phyloP scores from a whole-genome alignment of 2,113 vertebrate species.

The Lampris megalopsis region DNA sequence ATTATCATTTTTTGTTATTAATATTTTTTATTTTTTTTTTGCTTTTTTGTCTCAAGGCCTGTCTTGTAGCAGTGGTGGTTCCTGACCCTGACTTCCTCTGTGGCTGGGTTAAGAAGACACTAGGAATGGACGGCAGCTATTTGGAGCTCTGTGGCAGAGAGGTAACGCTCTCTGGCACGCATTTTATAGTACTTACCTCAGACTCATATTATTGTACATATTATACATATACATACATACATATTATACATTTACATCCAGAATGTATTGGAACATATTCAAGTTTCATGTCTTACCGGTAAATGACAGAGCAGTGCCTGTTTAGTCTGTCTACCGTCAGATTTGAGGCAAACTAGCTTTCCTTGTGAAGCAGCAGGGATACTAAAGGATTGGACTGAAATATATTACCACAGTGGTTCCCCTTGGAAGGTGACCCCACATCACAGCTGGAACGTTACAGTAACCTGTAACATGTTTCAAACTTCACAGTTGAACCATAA shows the following conservation, averaged over 20 bases:
- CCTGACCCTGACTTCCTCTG: conserved; percentile 88
- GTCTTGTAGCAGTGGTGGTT: conserved; percentile 90
- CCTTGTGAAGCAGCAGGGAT: too few relatives aligned
- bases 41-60: conserved; percentile 80
- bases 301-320: too few relatives aligned
- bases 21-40: not conserved
- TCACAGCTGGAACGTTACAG: too few relatives aligned
- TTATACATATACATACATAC: not conserved
- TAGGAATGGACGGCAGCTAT: conserved; percentile 63
- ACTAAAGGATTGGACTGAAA: too few relatives aligned
- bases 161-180: conserved; percentile 43
- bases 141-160: conserved; percentile 57
- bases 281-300: not conserved
- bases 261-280: too few relatives aligned
- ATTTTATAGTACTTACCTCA: not conserved
- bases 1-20: not conserved
- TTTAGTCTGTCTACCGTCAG: too few relatives aligned
- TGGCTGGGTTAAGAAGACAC: conserved; percentile 86
- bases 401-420: too few relatives aligned
- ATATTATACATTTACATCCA: not conserved
- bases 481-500: too few relatives aligned
- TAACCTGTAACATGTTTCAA: too few relatives aligned
- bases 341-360: too few relatives aligned
- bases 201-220: not conserved
- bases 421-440: too few relatives aligned